Base-by-base conservation (phyloP, 2,888 invertebrate species). In the Phorcus lineatus region DNA sequence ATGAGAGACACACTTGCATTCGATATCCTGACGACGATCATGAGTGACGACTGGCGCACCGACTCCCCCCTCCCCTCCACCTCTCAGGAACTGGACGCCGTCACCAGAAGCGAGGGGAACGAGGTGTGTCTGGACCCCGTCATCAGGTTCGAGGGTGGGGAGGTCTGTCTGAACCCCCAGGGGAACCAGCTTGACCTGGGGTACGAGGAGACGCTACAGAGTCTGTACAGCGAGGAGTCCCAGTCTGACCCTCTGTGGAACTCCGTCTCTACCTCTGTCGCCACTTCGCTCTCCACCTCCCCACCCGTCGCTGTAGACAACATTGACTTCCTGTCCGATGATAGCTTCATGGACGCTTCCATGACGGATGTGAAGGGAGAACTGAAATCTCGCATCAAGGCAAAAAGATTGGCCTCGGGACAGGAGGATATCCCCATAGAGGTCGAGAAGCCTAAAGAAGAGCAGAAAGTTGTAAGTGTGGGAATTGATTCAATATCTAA, bases 371-470 rank as follows among this genome's bases (percentile, higher is more conserved):
- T 88, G 9, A 88, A 89, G 76, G 87, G 85, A 40, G 86, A 83
- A 28, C 75, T 89, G 28, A 86, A 85, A 52, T 81, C 79, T 17
- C 82, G 84, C 16, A 89, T 90, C 70, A 83, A 86, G 78, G 78
- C 82, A 0, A 85, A 84, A 79, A 78, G 84, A 78, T 74, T 67
- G 40, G 78, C 75, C 7, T 83, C 83, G 11, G 84, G 84, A 13
- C 81, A 84, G 47, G 83, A 78, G 9, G 83, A 84, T 13, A 57
- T 84, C 40, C 17, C 31, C 4, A 80, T 83, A 17, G 75, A 78
- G 52, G 81, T 83, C 55, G 74, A 74, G 16, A 62, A 77, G 22
- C 80, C 82, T 0, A 70, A 74, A 77, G 80, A 82, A 16, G 83
- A 83, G 67, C 19, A 16, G 52, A 75, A 53, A 52, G 53, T 52